Conservation (phyloP, 2,113 vertebrate species). For the Melanotaenia duboulayi region DNA sequence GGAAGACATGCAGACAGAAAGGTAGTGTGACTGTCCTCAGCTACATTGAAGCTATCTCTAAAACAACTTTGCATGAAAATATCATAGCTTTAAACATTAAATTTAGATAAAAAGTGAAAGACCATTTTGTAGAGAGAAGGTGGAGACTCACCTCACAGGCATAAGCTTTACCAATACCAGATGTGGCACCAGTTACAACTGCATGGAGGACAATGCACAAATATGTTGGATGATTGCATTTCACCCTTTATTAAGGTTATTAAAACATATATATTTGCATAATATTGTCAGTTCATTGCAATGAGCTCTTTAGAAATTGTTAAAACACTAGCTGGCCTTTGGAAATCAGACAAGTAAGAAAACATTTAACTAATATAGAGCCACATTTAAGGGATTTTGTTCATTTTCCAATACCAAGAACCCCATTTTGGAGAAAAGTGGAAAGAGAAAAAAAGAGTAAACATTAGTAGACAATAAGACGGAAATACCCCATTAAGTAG, state of each 20-base stretch:
- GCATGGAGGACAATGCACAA: constrained; percentile 20
- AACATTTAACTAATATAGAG: too few relatives aligned
- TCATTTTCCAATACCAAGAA: not conserved
- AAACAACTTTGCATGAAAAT: not conserved
- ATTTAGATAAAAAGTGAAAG: too few relatives aligned
- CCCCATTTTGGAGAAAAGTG: not conserved
- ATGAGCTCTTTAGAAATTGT: not conserved
- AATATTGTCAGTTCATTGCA: too few relatives aligned
- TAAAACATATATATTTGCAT: not conserved
- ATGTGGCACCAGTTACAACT: constrained; percentile 87
- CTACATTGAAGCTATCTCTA: not conserved
- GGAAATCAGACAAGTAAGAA: too few relatives aligned
- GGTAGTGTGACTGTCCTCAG: not conserved
- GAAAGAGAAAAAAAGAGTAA: not conserved
- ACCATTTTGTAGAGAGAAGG: too few relatives aligned
- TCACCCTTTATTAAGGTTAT: not conserved
- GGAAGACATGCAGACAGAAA: constrained; percentile 33
- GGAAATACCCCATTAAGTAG: not conserved
- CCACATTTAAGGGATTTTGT: too few relatives aligned
- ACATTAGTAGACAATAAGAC: not conserved
- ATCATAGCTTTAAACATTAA: too few relatives aligned
- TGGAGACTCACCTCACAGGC: constrained; percentile 81
- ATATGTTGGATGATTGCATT: not conserved
- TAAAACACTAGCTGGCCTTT: too few relatives aligned
- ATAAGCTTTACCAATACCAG: constrained; percentile 85